Conservation (phyloP, 2,888 invertebrate genomes). For the Dioctria linearis region DNA sequence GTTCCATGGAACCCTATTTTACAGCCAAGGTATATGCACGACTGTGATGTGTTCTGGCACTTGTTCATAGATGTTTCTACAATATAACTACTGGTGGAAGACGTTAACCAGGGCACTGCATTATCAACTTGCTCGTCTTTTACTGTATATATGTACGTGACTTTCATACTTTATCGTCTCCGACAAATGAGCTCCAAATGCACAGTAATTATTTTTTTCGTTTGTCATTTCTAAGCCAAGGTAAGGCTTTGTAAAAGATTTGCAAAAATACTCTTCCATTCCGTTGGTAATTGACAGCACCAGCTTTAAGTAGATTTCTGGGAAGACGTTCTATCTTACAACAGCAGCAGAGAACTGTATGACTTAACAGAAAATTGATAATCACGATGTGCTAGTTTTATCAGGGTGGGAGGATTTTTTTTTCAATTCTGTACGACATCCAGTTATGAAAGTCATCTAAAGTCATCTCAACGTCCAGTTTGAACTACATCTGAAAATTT, state of each 20-base stretch:
- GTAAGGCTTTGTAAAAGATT: background rate
- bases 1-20: background rate
- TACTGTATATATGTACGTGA: background rate
- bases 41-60: background rate
- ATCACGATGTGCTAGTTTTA: too few species aligned
- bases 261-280: too few species aligned
- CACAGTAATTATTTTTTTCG: constrained; percentile 11
- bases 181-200: constrained; percentile 17
- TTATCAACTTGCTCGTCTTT: background rate
- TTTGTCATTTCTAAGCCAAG: constrained; percentile 6
- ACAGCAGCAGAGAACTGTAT: too few species aligned
- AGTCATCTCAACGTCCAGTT: too few species aligned
- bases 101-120: constrained; percentile 7
- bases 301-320: too few species aligned
- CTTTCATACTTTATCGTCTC: background rate
- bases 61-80: background rate
- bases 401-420: too few species aligned
- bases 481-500: too few species aligned
- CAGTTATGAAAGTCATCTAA: too few species aligned
- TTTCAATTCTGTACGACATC: too few species aligned
- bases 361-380: too few species aligned
- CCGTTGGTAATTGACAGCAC: too few species aligned
- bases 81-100: background rate
- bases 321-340: too few species aligned
- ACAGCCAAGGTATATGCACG: background rate